A percentile compares a stretch with the other conserved stretches of the same genome.
These are phyloP conservation scores for Coelogynopora nodosa DNA, from an alignment of 2,888 invertebrate genomes.

Conservation along the genomic window DNA sequence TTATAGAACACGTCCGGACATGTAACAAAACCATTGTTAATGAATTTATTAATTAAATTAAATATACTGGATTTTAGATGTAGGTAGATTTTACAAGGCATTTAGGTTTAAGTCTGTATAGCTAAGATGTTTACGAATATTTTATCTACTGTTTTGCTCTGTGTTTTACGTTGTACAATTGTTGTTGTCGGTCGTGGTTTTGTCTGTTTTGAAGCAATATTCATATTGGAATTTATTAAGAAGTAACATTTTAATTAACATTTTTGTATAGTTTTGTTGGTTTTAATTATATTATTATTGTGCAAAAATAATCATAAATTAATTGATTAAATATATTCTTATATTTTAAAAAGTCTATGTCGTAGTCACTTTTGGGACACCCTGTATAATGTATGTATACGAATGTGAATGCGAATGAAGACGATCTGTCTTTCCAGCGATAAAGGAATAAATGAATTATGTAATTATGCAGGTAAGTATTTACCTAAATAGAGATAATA, in stretches of 20 bases:
- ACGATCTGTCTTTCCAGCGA: slow-evolving; percentile 1
- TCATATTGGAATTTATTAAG: no score
- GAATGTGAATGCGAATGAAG: slow-evolving; percentile 9
- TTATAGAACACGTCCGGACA: background rate
- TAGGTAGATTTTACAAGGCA: background rate
- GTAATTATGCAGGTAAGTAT: background rate
- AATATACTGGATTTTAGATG: background rate
- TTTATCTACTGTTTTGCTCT: background rate
- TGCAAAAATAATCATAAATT: background rate
- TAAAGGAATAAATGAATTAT: background rate
- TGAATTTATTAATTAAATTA: slow-evolving; percentile 17
- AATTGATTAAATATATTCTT: background rate
- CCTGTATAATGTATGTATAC: slow-evolving; percentile 26
- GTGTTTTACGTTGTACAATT: no score
- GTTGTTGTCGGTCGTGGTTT: no score
- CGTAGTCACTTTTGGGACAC: background rate
- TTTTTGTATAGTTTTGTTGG: background rate
- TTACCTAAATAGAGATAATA: background rate
- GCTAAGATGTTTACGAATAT: background rate
- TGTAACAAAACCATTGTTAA: background rate
- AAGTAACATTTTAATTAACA: background rate
- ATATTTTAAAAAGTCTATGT: background rate
- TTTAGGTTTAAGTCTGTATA: background rate
- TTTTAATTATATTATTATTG: background rate
- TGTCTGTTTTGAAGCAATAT: no score